These are phyloP conservation scores for Colossoma macropomum DNA, from an alignment of 2,113 vertebrate genomes.

Conservation along the genomic window DNA sequence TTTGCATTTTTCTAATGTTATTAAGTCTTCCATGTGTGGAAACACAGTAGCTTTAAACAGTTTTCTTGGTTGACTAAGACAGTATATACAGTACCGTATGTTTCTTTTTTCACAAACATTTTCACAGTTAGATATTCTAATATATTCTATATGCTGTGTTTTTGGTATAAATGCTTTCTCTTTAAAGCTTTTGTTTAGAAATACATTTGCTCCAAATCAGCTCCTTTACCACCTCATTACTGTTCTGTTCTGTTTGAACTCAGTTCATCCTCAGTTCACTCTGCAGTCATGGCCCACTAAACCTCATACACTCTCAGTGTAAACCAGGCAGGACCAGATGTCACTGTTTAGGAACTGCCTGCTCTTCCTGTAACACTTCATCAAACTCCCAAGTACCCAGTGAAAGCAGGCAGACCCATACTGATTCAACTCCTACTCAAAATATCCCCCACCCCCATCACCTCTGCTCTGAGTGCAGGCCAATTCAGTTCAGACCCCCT, in stretches of 20 bases:
- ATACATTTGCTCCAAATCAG: neutral
- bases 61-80: no score
- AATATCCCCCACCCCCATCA: constrained; percentile 34
- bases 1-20: no score
- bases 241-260: neutral
- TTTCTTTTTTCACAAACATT: no score
- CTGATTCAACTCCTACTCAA: constrained; percentile 10
- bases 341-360: constrained; percentile 40
- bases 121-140: no score
- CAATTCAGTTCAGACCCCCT: neutral
- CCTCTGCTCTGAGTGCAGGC: neutral
- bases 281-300: constrained; percentile 46
- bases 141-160: no score
- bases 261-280: neutral
- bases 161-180: neutral
- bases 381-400: constrained; percentile 38
- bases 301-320: constrained; percentile 10
- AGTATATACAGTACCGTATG: no score
- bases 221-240: constrained; percentile 18
- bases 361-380: constrained; percentile 35
- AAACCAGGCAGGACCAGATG: constrained; percentile 40
- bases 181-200: neutral
- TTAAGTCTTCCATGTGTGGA: no score
- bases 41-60: no score
- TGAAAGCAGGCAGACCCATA: constrained; percentile 44